A percentile compares a stretch with the other conserved stretches of the same genome.
Evolutionary conservation across 2,888 invertebrate genomes (phyloP).

Genomic region (Aspidapion aeneum): DNA sequence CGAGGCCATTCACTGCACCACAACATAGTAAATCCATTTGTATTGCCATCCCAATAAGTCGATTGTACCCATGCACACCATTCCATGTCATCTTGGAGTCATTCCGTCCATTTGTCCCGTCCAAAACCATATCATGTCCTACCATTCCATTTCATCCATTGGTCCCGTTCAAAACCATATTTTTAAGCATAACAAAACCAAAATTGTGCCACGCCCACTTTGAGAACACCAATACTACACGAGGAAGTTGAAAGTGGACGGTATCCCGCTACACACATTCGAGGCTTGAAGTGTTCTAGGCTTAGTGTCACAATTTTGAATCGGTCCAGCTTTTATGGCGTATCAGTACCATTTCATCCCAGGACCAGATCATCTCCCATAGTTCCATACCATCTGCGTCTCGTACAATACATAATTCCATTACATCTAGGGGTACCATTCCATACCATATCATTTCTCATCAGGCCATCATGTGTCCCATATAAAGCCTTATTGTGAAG

Average conservation of each 20-base stretch:
- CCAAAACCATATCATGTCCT: too few relatives aligned
- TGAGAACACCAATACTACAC: background rate
- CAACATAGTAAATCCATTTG: too few relatives aligned
- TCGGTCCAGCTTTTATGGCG: too few relatives aligned
- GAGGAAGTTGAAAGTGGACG: background rate
- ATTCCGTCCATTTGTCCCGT: background rate
- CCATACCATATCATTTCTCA: too few relatives aligned
- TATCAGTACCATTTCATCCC: too few relatives aligned
- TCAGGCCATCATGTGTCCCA: too few relatives aligned
- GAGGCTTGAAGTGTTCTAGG: background rate
- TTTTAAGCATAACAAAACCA: background rate
- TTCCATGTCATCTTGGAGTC: background rate
- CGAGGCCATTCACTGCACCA: too few relatives aligned
- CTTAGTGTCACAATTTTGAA: too few relatives aligned
- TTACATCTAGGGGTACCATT: background rate
- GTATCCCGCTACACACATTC: background rate
- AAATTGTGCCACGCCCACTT: background rate
- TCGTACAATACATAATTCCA: too few relatives aligned
- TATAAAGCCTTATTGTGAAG: background rate
- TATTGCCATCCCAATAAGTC: too few relatives aligned
- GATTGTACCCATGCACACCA: too few relatives aligned
- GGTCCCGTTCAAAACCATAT: background rate
- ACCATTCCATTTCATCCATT: background rate
- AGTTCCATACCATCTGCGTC: background rate
- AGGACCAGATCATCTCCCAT: too few relatives aligned